Evolutionary conservation across 2,797 vertebrate species (phyloP), one percentile per base, ranked within the genome.

Genomic region (Catamblyrhynchus diadema): DNA sequence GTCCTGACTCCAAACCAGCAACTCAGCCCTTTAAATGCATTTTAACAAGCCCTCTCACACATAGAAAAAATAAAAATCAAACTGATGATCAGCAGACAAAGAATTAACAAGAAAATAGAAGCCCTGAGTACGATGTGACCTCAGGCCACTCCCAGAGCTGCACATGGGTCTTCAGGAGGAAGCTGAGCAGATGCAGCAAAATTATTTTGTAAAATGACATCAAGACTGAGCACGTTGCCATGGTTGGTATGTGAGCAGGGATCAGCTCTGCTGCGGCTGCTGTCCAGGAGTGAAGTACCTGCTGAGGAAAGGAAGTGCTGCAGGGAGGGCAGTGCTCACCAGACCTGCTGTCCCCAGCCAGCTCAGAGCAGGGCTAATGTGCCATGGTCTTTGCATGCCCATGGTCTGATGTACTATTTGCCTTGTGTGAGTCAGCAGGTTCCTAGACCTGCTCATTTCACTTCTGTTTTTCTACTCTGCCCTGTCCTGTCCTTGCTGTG

Each of bases 141-240:
- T 66, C 35, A 72, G 60, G 10, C 33, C 7, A 32, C 18, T 21
- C 33, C 6, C 5, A n/a, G 48, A 78, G 8, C 14, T 41, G 19
- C 12, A 19, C 14, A 11, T 2, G 8, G 30, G 3, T 20, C 54
- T 75, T 66, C 25, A 44, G 47, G 14, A 75, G 7, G 4, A 25
- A 82, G 8, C 10, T 61, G 35, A 80, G 20, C 10, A 85, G 28
- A 77, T 3, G 54, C 4, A 70, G 15, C 5, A 92, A 73, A 90
- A 61, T 18, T 1, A 50, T 14, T 13, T 14, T 54, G 30, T 15
- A 82, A 81, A 91, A 47, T 33, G 30, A 69, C 18, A 70, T 30
- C 1, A 6, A 60, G 32, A 62, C 9, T 28, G 18, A 44, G 3
- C 28, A 27, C 4, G 1, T n/a, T 14, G 2, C 32, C 0, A 0